Evolutionary conservation across 2,888 invertebrate genomes (phyloP).

Genomic region (Drosophila sordidapex): DNA sequence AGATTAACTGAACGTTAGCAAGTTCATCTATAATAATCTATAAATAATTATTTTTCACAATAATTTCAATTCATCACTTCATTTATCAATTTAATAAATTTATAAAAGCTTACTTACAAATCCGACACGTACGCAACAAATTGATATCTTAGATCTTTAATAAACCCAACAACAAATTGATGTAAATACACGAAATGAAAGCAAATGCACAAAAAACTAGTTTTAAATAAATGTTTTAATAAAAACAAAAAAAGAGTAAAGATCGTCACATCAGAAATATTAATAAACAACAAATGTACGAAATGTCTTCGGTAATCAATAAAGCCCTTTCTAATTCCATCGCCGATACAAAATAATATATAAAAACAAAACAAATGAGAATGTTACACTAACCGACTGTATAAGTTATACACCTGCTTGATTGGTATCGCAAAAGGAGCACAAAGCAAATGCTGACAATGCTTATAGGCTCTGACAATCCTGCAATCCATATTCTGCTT

Average conservation of each 20-base stretch:
- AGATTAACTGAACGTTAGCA: constrained; percentile 15
- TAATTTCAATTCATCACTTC: constrained; percentile 43
- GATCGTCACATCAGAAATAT: constrained; percentile 61
- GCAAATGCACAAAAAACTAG: constrained; percentile 22
- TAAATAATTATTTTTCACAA: constrained; percentile 16
- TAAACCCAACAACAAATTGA: constrained; percentile 30
- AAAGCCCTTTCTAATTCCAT: not conserved
- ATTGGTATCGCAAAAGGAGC: not conserved
- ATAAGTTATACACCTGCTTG: not conserved
- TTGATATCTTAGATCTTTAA: constrained; percentile 14
- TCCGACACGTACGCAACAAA: constrained; percentile 26
- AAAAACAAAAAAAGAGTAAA: constrained; percentile 59
- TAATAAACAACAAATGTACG: constrained; percentile 33
- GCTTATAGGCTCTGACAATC: not conserved
- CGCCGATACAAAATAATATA: not conserved
- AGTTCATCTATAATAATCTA: constrained; percentile 2
- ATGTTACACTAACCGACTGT: not conserved
- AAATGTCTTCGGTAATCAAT: not conserved
- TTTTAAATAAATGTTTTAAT: constrained; percentile 41
- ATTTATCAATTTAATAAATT: constrained; percentile 55
- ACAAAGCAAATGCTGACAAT: not conserved
- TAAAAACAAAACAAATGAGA: not conserved
- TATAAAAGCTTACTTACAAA: constrained; percentile 54
- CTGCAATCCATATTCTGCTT: no score
- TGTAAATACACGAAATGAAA: constrained; percentile 61